A percentile compares a stretch with the other conserved stretches of the same genome.
Conservation (phyloP, 2,797 vertebrate species). For the Borostomias antarcticus region DNA sequence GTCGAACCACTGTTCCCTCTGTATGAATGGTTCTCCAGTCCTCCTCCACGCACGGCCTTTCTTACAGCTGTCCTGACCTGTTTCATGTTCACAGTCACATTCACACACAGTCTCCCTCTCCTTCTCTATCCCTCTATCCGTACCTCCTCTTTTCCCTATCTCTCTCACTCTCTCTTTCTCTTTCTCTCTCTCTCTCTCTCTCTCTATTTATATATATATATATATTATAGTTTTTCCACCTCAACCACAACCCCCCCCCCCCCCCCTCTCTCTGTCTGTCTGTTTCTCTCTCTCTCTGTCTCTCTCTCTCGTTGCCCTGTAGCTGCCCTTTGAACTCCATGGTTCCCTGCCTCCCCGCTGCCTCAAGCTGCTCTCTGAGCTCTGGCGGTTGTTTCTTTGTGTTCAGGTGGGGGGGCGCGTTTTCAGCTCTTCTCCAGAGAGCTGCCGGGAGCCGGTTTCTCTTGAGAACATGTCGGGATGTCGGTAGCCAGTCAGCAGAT, state of each 20-base stretch:
- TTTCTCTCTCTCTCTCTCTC: neutral
- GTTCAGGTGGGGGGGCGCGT: no score
- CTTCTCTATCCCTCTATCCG: neutral
- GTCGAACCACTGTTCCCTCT: neutral
- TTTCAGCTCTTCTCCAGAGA: no score
- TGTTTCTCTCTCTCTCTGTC: neutral
- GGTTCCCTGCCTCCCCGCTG: constrained; percentile 2
- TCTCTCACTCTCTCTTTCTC: neutral
- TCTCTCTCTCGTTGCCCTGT: constrained; percentile 2
- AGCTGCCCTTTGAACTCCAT: constrained; percentile 39
- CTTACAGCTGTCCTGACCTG: neutral
- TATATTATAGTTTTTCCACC: no score
- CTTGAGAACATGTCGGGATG: no score
- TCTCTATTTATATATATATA: no score
- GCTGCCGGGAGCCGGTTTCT: no score
- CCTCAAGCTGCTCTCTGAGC: no score
- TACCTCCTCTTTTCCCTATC: neutral
- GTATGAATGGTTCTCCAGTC: neutral
- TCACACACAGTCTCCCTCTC: neutral
- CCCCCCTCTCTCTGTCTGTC: neutral
- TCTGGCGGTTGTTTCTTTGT: neutral
- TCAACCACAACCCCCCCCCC: no score
- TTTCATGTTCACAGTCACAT: neutral
- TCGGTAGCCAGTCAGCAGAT: no score
- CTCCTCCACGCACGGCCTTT: neutral